Percentiles rank a stretch among this genome's conserved stretches.
These are phyloP conservation scores for Syngnathus rostellatus DNA, from an alignment of 2,797 vertebrate genomes.

Conservation along the genomic window DNA sequence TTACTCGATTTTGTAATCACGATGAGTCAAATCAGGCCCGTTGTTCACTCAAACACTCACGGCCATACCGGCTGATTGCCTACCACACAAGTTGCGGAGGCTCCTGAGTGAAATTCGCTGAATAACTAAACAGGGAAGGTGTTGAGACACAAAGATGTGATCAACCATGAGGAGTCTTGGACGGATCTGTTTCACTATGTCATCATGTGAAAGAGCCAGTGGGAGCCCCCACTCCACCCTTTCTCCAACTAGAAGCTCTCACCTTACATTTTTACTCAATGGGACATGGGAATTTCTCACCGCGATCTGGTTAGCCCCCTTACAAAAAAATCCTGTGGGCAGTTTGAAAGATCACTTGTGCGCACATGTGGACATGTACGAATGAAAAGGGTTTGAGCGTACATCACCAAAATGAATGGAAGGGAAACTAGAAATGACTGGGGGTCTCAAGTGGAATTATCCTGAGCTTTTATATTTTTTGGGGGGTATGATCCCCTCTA, in stretches of 20 bases:
- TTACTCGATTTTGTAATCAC: constrained; percentile 31
- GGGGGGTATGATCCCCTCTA: constrained; percentile 5
- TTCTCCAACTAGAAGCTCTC: constrained; percentile 40
- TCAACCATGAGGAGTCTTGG: constrained; percentile 26
- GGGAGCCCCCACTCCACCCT: constrained; percentile 27
- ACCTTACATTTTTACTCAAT: constrained; percentile 59
- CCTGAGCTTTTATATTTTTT: constrained; percentile 25
- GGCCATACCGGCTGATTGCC: background rate
- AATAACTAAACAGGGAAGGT: constrained; percentile 28
- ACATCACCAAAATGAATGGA: constrained; percentile 38
- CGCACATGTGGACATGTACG: constrained; percentile 18
- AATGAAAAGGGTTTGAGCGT: constrained; percentile 29
- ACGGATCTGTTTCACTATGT: constrained; percentile 56
- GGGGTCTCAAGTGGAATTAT: constrained; percentile 37
- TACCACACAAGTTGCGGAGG: constrained; percentile 5
- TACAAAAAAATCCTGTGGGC: constrained; percentile 55
- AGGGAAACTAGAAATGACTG: constrained; percentile 51
- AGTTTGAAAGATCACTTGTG: constrained; percentile 35
- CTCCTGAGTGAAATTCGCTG: constrained; percentile 16
- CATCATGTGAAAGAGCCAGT: constrained; percentile 49
- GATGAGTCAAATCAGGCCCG: background rate
- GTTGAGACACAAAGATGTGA: constrained; percentile 49
- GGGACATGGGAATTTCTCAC: constrained; percentile 60
- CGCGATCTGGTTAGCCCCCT: constrained; percentile 59
- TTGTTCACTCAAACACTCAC: background rate